These are phyloP conservation scores for Porites evermanni DNA, from an alignment of 92 coral and sea anemone species.

Conservation along the genomic window DNA sequence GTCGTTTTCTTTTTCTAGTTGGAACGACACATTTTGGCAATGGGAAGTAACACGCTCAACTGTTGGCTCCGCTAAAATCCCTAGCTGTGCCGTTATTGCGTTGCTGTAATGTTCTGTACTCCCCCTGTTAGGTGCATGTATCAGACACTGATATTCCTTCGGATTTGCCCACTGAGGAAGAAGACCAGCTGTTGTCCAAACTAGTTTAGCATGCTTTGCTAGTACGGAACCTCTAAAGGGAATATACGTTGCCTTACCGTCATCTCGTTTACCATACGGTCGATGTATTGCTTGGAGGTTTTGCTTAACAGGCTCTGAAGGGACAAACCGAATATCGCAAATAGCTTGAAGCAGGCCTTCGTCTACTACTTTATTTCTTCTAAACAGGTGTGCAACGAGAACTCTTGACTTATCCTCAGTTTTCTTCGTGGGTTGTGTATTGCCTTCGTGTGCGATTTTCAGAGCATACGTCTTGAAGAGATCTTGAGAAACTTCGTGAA, in stretches of 20 bases:
- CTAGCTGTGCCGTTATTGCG: neutral
- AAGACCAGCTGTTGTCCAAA: constrained; percentile 71
- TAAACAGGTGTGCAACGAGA: constrained; percentile 50
- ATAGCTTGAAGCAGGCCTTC: constrained; percentile 41
- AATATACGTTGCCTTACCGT: constrained; percentile 37
- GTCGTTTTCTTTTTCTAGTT: constrained; percentile 21
- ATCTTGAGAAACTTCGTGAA: constrained; percentile 46
- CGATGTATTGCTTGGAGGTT: constrained; percentile 28
- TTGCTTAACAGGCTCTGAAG: constrained; percentile 1
- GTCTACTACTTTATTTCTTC: neutral
- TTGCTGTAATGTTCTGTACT: neutral
- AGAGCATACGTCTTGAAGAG: constrained; percentile 53
- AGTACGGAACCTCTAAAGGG: constrained; percentile 62
- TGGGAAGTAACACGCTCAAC: constrained; percentile 63
- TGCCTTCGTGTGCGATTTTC: constrained; percentile 63
- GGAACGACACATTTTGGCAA: constrained; percentile 65
- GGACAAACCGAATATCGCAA: constrained; percentile 48
- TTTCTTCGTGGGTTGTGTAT: neutral
- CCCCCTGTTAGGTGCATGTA: neutral
- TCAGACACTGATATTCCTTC: neutral
- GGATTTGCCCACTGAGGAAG: constrained; percentile 54
- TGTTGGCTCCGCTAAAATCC: constrained; percentile 46
- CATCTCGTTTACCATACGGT: constrained; percentile 25
- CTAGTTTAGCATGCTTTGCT: neutral
- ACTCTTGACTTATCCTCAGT: constrained; percentile 43